These are phyloP conservation scores for Diplodus puntazzo DNA, from an alignment of 2,797 vertebrate genomes.

Conservation along the genomic window DNA sequence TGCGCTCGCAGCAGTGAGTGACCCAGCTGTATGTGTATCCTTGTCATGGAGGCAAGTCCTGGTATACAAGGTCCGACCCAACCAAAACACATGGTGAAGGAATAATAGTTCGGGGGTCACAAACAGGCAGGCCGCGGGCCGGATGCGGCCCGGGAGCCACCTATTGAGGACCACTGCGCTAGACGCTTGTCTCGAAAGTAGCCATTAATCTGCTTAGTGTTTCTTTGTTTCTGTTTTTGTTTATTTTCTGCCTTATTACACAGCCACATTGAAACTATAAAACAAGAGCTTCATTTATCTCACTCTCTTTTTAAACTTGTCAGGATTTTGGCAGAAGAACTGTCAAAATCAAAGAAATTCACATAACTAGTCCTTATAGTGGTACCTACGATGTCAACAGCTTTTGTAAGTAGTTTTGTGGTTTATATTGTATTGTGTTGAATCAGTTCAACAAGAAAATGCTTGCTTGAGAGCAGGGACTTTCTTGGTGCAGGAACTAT, in stretches of 20 bases:
- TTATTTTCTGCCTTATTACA: not conserved
- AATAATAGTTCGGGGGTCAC: no score
- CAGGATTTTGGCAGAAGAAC: not conserved
- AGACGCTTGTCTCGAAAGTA: not conserved
- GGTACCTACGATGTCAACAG: not conserved
- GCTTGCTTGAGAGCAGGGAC: not conserved
- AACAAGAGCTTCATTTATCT: not conserved
- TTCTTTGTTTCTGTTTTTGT: not conserved
- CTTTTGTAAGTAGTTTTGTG: not conserved
- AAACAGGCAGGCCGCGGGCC: no score
- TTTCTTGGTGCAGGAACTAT: not conserved
- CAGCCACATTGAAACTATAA: not conserved
- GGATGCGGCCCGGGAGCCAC: no score
- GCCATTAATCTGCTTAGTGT: not conserved
- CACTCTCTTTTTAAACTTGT: not conserved
- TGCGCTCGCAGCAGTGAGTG: no score
- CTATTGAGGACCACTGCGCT: no score
- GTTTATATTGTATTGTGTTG: not conserved
- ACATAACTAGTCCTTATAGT: not conserved
- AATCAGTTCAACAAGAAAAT: conserved; percentile 1
- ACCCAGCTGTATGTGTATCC: no score
- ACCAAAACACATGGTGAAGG: no score
- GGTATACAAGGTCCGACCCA: no score
- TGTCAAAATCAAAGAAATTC: not conserved
- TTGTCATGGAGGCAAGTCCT: no score